A percentile compares a stretch with the other conserved stretches of the same genome.
Evolutionary conservation across 2,888 invertebrate genomes (phyloP).

Genomic region (Melinopterus prodromus): DNA sequence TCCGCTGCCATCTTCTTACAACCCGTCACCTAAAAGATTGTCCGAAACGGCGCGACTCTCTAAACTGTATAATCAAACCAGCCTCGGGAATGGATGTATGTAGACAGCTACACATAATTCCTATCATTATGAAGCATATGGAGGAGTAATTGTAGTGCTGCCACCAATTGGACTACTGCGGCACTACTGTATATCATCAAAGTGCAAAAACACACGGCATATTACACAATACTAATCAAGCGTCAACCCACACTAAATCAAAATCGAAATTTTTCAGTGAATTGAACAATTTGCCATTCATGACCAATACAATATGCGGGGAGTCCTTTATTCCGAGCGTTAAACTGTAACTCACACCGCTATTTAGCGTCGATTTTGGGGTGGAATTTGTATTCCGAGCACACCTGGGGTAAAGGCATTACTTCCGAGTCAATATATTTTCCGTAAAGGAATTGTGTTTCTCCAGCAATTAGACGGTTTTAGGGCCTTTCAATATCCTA

Average conservation of each 20-base stretch:
- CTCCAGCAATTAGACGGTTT: slow-evolving; percentile 19
- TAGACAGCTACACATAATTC: background rate
- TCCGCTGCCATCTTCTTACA: too few species aligned
- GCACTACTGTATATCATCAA: too few species aligned
- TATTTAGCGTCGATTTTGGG: slow-evolving; percentile 4
- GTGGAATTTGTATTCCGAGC: background rate
- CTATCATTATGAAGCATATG: background rate
- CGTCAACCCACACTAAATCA: too few species aligned
- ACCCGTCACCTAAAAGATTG: too few species aligned
- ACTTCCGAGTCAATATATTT: slow-evolving; percentile 4
- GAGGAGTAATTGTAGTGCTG: too few species aligned
- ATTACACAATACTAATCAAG: too few species aligned
- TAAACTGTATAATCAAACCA: background rate
- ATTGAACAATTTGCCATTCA: background rate
- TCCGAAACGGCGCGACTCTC: background rate
- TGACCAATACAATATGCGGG: background rate
- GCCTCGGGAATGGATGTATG: background rate
- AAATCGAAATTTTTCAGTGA: too few species aligned
- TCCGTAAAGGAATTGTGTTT: slow-evolving; percentile 10
- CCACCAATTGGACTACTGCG: too few species aligned
- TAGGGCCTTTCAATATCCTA: slow-evolving; percentile 25
- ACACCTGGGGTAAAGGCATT: background rate
- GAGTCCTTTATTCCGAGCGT: background rate
- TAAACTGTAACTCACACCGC: background rate
- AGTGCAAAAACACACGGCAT: too few species aligned